A percentile compares a stretch with the other conserved stretches of the same genome.
Conservation (phyloP, 2,797 vertebrate species). For the Coregonus suidteri region DNA sequence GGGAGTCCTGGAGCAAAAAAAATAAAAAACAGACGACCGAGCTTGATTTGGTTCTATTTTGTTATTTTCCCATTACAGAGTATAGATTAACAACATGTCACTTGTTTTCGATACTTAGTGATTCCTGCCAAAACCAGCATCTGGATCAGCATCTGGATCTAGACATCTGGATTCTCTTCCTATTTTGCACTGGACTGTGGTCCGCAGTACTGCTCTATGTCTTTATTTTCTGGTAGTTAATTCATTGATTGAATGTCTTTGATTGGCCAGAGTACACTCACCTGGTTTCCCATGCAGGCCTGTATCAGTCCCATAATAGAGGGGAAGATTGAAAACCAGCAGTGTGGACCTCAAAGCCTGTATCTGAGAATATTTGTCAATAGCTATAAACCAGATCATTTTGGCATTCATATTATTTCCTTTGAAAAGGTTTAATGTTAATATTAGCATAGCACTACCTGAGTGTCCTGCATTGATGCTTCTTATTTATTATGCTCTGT, state of each 20-base stretch:
- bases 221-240: background rate
- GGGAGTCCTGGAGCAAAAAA: background rate
- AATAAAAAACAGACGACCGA: background rate
- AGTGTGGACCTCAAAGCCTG: background rate
- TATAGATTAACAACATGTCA: background rate
- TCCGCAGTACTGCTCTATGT: background rate
- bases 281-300: background rate
- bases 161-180: background rate
- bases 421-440: background rate
- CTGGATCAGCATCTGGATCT: background rate
- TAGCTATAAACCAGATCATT: background rate
- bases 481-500: background rate
- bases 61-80: background rate
- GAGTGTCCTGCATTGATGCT: background rate
- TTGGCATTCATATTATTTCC: background rate
- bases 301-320: background rate
- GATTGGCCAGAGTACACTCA: background rate
- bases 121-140: background rate
- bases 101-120: background rate
- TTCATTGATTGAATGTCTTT: background rate
- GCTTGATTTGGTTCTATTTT: background rate
- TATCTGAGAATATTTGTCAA: background rate
- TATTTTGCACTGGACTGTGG: background rate
- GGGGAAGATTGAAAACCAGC: background rate
- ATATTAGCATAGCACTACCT: background rate